These are phyloP conservation scores for Syngnathus rostellatus DNA, from an alignment of 2,797 vertebrate species.

Conservation along the genomic window DNA sequence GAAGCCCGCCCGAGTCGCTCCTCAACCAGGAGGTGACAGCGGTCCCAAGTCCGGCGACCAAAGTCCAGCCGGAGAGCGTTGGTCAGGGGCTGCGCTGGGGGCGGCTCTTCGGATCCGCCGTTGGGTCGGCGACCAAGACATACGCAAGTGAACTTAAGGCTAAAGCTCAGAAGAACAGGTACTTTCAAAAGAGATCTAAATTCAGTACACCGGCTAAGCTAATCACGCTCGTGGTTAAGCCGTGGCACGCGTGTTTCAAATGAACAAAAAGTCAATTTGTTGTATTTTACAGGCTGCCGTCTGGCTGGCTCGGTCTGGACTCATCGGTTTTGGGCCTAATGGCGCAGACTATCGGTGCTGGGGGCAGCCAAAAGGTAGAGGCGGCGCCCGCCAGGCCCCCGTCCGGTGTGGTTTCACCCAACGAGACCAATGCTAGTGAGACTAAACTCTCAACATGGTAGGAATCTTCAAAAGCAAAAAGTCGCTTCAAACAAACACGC, in stretches of 20 bases:
- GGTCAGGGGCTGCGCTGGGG: slow-evolving; percentile 79
- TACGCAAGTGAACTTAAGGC: slow-evolving; percentile 66
- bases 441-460: slow-evolving; percentile 42
- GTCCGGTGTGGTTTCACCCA: slow-evolving; percentile 7
- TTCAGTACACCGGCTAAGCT: not conserved
- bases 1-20: slow-evolving; percentile 87
- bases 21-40: slow-evolving; percentile 58
- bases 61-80: slow-evolving; percentile 36
- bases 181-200: not conserved
- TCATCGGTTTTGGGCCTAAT: slow-evolving; percentile 80
- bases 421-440: not conserved
- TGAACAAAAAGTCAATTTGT: not conserved
- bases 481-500: no score
- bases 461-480: not conserved
- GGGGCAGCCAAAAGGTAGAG: slow-evolving; percentile 70
- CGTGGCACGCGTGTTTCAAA: not conserved
- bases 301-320: slow-evolving; percentile 88
- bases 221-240: not conserved
- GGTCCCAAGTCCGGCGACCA: slow-evolving; percentile 27
- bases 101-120: slow-evolving; percentile 79
- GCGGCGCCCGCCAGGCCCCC: slow-evolving; percentile 13
- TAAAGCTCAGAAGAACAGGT: slow-evolving; percentile 39
- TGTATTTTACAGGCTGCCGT: slow-evolving; percentile 73
- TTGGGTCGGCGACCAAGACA: slow-evolving; percentile 56
- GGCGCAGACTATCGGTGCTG: slow-evolving; percentile 77